These are phyloP conservation scores for Thymelicus acteon DNA, from an alignment of 2,888 invertebrate genomes.

Conservation along the genomic window DNA sequence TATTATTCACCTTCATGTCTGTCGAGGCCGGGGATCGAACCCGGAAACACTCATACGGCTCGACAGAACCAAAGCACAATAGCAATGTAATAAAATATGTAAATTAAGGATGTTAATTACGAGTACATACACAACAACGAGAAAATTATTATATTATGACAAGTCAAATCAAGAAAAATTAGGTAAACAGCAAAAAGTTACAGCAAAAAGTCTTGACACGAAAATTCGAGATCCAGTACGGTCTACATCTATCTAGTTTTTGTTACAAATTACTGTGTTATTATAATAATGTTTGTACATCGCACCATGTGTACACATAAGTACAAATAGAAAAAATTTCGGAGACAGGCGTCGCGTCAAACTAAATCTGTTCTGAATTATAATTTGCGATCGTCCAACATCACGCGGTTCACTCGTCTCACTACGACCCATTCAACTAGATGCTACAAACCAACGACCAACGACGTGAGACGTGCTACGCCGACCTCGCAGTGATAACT, in stretches of 20 bases:
- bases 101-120: not conserved
- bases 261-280: no score
- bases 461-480: no score
- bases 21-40: not conserved
- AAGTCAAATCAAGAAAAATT: not conserved
- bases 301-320: not conserved
- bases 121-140: not conserved
- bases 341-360: not conserved
- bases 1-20: not conserved
- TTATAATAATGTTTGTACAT: no score
- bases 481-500: no score
- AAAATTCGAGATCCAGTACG: no score
- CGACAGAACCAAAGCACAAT: not conserved
- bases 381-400: not conserved
- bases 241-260: no score
- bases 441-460: not conserved
- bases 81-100: slow-evolving; percentile 5
- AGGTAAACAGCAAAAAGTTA: no score
- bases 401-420: not conserved
- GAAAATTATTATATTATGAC: not conserved
- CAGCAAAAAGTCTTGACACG: no score
- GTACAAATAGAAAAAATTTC: not conserved
- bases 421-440: not conserved
- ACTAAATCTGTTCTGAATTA: slow-evolving; percentile 1
- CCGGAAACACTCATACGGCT: not conserved